phyloP scores from a whole-genome alignment of 2,888 invertebrate genomes.

The Hyposoter didymator region DNA sequence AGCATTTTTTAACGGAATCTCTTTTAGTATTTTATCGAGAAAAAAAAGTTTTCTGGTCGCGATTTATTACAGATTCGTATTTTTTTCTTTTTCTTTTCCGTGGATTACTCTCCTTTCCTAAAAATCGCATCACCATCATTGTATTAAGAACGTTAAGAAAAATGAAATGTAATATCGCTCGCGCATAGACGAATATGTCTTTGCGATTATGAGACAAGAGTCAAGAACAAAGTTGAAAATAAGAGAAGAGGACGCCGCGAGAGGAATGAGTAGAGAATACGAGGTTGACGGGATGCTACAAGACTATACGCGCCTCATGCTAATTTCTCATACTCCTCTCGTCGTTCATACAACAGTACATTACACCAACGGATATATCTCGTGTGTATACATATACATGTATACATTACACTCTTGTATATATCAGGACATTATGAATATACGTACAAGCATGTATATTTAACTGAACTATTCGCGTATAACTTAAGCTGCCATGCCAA shows the following conservation, averaged over 20 bases:
- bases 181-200: neutral
- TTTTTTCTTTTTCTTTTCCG: too few relatives aligned
- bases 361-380: slow-evolving; percentile 24
- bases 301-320: slow-evolving; percentile 66
- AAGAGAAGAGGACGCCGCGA: slow-evolving; percentile 5
- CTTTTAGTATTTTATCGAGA: neutral
- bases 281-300: slow-evolving; percentile 61
- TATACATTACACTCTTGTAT: neutral
- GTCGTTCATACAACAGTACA: slow-evolving; percentile 22
- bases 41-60: neutral
- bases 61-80: neutral
- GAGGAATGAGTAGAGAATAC: slow-evolving; percentile 71
- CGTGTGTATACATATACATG: neutral
- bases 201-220: slow-evolving; percentile 36
- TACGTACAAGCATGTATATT: slow-evolving; percentile 6
- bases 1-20: neutral
- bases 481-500: slow-evolving; percentile 60
- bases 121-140: slow-evolving; percentile 28
- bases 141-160: neutral
- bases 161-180: neutral
- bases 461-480: slow-evolving; percentile 47
- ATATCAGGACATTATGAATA: neutral
- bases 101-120: slow-evolving; percentile 43
- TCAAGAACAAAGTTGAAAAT: slow-evolving; percentile 40
- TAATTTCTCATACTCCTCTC: slow-evolving; percentile 66